Percentiles rank a stretch among this genome's conserved stretches.
These are phyloP conservation scores for Netelia inedita DNA, from an alignment of 2,888 invertebrate species.

Conservation along the genomic window DNA sequence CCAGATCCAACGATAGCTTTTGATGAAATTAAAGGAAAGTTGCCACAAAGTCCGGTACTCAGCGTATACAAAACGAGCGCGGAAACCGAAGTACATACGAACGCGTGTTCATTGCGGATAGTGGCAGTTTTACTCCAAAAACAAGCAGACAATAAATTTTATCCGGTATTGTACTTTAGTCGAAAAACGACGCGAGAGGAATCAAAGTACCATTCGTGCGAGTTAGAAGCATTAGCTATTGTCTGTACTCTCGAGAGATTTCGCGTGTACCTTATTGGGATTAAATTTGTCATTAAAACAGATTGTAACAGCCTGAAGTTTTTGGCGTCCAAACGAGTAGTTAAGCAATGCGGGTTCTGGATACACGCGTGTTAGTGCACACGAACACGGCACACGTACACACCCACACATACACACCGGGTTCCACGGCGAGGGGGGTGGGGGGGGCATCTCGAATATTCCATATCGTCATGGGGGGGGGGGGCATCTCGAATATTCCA, in stretches of 20 bases:
- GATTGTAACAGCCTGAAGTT: slow-evolving; percentile 61
- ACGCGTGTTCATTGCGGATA: slow-evolving; percentile 78
- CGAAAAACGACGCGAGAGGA: slow-evolving; percentile 59
- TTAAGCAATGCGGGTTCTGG: too few species aligned
- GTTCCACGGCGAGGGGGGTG: too few species aligned
- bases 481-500: too few species aligned
- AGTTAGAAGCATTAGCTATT: slow-evolving; percentile 65
- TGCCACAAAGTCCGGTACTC: slow-evolving; percentile 72
- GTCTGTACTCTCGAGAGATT: slow-evolving; percentile 59
- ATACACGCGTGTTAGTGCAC: too few species aligned
- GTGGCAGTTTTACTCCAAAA: slow-evolving; percentile 79
- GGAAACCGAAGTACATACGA: slow-evolving; percentile 79
- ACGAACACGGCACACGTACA: too few species aligned
- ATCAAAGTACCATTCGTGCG: slow-evolving; percentile 59
- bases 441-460: too few species aligned
- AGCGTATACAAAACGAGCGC: slow-evolving; percentile 72
- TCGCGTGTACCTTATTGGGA: slow-evolving; percentile 64
- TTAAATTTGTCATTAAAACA: slow-evolving; percentile 64
- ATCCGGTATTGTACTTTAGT: slow-evolving; percentile 57
- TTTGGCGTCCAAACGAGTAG: slow-evolving; percentile 11
- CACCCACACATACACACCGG: too few species aligned
- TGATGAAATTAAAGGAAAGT: slow-evolving; percentile 22
- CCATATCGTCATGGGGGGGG: too few species aligned
- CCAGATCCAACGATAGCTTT: slow-evolving; percentile 72
- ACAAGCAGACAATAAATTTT: slow-evolving; percentile 52